These are phyloP conservation scores for Colletes latitarsis DNA, from an alignment of 1,140 invertebrate species.

Conservation along the genomic window DNA sequence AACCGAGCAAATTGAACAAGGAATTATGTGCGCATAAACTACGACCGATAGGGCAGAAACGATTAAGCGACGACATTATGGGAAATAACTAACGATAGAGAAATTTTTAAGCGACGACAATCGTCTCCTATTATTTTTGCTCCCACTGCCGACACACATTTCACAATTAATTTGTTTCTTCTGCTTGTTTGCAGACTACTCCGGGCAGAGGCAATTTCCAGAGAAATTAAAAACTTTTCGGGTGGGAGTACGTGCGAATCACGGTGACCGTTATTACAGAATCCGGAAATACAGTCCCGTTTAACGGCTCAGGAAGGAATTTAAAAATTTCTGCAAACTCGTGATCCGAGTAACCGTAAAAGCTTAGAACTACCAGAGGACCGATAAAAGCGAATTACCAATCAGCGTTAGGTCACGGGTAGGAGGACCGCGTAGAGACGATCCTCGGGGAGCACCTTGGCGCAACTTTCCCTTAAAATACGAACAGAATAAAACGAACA, in stretches of 20 bases:
- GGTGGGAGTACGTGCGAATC: background rate
- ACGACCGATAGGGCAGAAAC: background rate
- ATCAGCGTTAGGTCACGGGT: slow-evolving; percentile 13
- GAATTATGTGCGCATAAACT: slow-evolving; percentile 2
- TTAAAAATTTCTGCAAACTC: slow-evolving; percentile 10
- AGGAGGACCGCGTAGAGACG: background rate
- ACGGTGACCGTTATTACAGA: no score
- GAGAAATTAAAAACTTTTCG: slow-evolving; percentile 9
- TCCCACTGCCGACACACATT: background rate
- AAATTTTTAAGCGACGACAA: background rate
- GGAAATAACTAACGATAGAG: background rate
- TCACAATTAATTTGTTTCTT: slow-evolving; percentile 7
- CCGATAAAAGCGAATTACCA: slow-evolving; percentile 44
- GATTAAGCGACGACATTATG: background rate
- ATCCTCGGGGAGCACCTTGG: background rate
- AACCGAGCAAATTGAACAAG: background rate
- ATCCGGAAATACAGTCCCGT: background rate
- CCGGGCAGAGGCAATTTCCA: background rate
- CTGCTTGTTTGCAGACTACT: background rate
- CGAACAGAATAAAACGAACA: background rate
- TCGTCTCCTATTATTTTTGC: background rate
- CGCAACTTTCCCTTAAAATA: background rate
- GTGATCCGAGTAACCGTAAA: slow-evolving; percentile 13
- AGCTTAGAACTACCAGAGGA: slow-evolving; percentile 7
- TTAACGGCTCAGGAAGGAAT: background rate